These are phyloP conservation scores for Sminthurinus aureus DNA, from an alignment of 2,888 invertebrate genomes.

Conservation along the genomic window DNA sequence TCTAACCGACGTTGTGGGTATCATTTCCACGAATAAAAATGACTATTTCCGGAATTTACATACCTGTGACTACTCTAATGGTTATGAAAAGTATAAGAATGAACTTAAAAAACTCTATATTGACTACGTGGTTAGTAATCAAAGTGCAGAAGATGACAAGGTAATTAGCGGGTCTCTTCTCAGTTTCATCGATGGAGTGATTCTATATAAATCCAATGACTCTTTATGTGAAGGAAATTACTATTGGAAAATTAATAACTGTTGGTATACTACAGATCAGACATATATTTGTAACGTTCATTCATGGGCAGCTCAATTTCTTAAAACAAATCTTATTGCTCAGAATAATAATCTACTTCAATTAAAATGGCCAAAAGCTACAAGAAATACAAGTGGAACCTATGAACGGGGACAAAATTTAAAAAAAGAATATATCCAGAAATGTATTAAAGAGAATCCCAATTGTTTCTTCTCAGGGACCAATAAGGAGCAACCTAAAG, in stretches of 20 bases:
- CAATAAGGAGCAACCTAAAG: background rate
- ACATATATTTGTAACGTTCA: background rate
- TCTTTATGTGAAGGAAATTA: background rate
- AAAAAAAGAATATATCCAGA: background rate
- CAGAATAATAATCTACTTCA: background rate
- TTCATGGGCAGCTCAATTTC: background rate
- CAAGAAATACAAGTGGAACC: background rate
- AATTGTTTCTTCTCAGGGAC: too few species aligned
- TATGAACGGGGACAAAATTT: background rate
- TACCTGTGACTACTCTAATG: background rate
- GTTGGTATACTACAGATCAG: background rate
- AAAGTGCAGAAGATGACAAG: background rate
- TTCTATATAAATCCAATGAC: too few species aligned
- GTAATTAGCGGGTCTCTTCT: background rate
- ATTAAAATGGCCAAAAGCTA: background rate
- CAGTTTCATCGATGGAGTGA: background rate
- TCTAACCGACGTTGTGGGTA: background rate
- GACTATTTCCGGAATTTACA: background rate
- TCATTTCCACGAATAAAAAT: background rate
- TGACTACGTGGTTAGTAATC: background rate
- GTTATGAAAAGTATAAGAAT: background rate
- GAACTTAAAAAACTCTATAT: background rate
- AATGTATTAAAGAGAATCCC: background rate
- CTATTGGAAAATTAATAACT: background rate
- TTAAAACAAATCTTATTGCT: background rate